These are phyloP conservation scores for Coturnix japonica DNA, from an alignment of 2,113 vertebrate species.

Conservation along the genomic window DNA sequence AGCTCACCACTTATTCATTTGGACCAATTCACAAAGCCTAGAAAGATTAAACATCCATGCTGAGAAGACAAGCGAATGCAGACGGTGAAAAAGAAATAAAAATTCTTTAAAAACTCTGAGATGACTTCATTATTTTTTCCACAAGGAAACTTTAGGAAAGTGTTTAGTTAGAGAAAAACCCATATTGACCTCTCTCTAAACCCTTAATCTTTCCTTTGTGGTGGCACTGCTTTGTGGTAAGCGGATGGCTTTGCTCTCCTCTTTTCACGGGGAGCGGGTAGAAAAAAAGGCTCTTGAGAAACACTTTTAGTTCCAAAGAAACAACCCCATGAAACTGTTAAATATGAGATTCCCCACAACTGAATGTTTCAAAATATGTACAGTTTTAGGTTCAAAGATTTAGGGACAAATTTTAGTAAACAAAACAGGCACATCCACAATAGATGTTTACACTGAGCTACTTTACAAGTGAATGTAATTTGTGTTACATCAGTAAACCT, in stretches of 20 bases:
- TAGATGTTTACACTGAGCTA: conserved; percentile 14
- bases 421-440: conserved; percentile 43
- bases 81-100: conserved; percentile 93
- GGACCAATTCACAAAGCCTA: conserved; percentile 96
- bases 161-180: conserved; percentile 91
- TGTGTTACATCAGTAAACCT: conserved; percentile 34
- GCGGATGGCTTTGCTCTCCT: conserved; percentile 83
- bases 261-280: conserved; percentile 79
- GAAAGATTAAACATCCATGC: conserved; percentile 99
- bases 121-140: conserved; percentile 89
- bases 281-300: conserved; percentile 84
- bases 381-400: conserved; percentile 71
- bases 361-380: conserved; percentile 77
- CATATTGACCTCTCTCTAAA: conserved; percentile 89
- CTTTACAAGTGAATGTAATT: conserved; percentile 22
- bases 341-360: conserved; percentile 81
- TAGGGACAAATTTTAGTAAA: conserved; percentile 70
- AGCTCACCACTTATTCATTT: conserved; percentile 97
- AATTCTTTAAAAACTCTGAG: conserved; percentile 90
- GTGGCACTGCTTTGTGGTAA: conserved; percentile 86
- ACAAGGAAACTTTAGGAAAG: conserved; percentile 91
- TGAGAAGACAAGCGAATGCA: conserved; percentile 99
- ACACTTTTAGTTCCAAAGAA: conserved; percentile 86
- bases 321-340: conserved; percentile 86
- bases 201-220: conserved; percentile 90